phyloP scores from a whole-genome alignment of 2,113 vertebrate genomes.

The Centrocercus urophasianus region DNA sequence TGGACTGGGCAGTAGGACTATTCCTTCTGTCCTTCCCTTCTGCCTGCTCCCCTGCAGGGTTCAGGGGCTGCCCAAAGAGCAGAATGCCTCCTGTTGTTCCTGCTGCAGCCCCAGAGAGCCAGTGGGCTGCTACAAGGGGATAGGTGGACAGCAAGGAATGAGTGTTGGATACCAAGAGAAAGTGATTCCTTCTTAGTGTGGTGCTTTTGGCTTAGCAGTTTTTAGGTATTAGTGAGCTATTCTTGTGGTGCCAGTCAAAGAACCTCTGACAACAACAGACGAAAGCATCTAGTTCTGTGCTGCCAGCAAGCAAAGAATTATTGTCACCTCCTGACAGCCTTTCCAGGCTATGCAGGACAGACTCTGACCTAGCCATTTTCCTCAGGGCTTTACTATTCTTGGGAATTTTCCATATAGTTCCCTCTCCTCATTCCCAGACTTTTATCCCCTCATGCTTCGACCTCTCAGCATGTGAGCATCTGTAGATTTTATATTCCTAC shows the following conservation, averaged over 20 bases:
- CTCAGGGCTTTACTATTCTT: constrained; percentile 48
- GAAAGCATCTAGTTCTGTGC: neutral
- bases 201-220: neutral
- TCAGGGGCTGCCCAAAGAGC: neutral
- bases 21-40: neutral
- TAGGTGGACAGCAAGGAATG: neutral
- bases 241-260: neutral
- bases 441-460: neutral
- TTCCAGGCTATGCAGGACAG: constrained; percentile 2
- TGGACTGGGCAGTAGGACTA: neutral
- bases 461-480: neutral
- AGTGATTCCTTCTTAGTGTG: neutral
- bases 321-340: constrained; percentile 40
- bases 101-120: neutral
- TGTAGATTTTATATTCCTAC: neutral
- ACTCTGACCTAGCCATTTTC: constrained; percentile 25
- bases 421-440: constrained; percentile 56
- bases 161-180: neutral
- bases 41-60: neutral
- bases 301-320: constrained; percentile 34
- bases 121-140: neutral
- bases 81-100: neutral
- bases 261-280: neutral
- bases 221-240: neutral
- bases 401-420: constrained; percentile 54